Conservation (phyloP, 92 coral and sea anemone genomes). For the Virgularia gustaviana region DNA sequence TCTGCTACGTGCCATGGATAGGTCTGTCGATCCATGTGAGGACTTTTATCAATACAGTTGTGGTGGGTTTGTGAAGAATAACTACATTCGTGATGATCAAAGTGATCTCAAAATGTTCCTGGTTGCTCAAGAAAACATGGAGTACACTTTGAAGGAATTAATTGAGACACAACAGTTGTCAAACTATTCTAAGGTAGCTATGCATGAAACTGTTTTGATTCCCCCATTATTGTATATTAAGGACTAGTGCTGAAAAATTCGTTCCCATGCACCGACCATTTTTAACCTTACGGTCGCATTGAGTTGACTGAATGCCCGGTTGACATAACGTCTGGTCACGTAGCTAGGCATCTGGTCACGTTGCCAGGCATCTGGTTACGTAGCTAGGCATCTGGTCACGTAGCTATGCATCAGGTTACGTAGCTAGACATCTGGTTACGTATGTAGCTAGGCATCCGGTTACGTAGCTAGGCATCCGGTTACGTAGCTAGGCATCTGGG, state of each 20-base stretch:
- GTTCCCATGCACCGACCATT: too few relatives aligned
- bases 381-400: too few relatives aligned
- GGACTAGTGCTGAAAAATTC: too few relatives aligned
- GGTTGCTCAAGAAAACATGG: background rate
- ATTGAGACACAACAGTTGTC: background rate
- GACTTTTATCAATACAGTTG: constrained; percentile 7
- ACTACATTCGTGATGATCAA: background rate
- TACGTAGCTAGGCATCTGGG: too few relatives aligned
- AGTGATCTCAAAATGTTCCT: background rate
- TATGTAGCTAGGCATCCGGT: too few relatives aligned
- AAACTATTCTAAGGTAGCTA: background rate
- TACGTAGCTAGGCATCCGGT: too few relatives aligned
- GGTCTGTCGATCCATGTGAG: constrained; percentile 1
- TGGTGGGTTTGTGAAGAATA: background rate
- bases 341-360: too few relatives aligned
- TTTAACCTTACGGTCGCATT: background rate
- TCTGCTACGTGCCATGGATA: background rate
- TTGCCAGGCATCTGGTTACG: too few relatives aligned
- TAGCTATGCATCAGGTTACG: too few relatives aligned
- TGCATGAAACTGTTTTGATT: background rate
- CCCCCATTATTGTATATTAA: background rate
- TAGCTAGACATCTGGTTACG: too few relatives aligned
- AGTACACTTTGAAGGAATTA: background rate
- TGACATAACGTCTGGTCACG: background rate
- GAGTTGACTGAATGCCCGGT: background rate